phyloP scores from a whole-genome alignment of 23 tunicate genomes.

The Styela plicata region DNA sequence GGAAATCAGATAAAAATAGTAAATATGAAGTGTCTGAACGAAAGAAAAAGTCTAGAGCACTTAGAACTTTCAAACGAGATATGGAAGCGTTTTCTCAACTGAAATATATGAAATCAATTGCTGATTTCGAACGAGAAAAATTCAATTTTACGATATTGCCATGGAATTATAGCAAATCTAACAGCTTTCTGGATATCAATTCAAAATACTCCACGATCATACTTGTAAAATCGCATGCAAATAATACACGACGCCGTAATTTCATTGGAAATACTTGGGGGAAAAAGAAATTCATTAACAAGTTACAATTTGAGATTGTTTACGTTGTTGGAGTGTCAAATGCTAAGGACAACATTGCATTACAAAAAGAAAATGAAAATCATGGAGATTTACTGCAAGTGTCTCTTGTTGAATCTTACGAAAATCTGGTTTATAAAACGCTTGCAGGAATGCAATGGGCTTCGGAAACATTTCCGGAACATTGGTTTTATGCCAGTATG shows the following conservation, averaged over 20 bases:
- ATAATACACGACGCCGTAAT: neutral
- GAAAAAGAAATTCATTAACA: neutral
- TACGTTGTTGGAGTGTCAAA: neutral
- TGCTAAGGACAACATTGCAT: neutral
- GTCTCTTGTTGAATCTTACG: neutral
- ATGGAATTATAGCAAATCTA: neutral
- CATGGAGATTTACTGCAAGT: conserved; percentile 1
- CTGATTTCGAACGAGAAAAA: neutral
- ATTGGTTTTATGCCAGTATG: neutral
- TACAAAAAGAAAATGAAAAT: neutral
- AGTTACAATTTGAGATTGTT: neutral
- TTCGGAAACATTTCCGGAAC: neutral
- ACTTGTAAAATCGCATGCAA: neutral
- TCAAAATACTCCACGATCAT: neutral
- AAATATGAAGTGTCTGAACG: neutral
- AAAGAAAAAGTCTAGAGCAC: neutral
- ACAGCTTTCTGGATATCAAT: neutral
- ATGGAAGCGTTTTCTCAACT: neutral
- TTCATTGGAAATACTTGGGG: neutral
- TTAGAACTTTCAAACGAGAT: neutral
- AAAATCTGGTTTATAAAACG: conserved; percentile 1
- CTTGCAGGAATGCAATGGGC: conserved; percentile 24
- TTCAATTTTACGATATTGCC: conserved; percentile 8
- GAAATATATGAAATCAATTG: neutral
- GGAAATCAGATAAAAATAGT: no score